Evolutionary conservation across 1,140 invertebrate species (phyloP).

Genomic region (Bombus turneri): DNA sequence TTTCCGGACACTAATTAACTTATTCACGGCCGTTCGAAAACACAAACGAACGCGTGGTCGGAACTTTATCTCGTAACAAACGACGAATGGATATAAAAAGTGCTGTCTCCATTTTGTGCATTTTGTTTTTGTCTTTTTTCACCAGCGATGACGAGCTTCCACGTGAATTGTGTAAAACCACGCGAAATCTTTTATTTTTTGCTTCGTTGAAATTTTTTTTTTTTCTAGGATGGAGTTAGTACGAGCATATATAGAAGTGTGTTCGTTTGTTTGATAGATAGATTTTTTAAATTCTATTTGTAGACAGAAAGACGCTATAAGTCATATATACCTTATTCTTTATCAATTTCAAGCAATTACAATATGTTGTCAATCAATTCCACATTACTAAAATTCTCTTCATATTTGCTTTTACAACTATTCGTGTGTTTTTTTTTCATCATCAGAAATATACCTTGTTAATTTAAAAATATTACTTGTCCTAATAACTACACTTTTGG

Average conservation of each 20-base stretch:
- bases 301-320: neutral
- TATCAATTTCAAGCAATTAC: too few species aligned
- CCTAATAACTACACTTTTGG: neutral
- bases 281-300: neutral
- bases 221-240: neutral
- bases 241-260: neutral
- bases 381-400: too few species aligned
- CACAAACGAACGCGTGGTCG: slow-evolving; percentile 12
- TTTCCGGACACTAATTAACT: slow-evolving; percentile 32
- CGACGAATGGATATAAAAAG: neutral
- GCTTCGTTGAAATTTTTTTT: neutral
- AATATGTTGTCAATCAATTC: too few species aligned
- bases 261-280: neutral
- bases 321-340: too few species aligned
- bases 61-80: slow-evolving; percentile 2
- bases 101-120: neutral
- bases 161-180: neutral
- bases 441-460: too few species aligned
- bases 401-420: too few species aligned
- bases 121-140: neutral
- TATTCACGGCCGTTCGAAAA: slow-evolving; percentile 34
- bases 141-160: neutral
- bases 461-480: too few species aligned
- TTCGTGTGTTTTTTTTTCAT: too few species aligned
- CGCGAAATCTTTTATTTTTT: neutral